phyloP scores from a whole-genome alignment of 1,140 invertebrate species.

The Drosophila kepulauana region DNA sequence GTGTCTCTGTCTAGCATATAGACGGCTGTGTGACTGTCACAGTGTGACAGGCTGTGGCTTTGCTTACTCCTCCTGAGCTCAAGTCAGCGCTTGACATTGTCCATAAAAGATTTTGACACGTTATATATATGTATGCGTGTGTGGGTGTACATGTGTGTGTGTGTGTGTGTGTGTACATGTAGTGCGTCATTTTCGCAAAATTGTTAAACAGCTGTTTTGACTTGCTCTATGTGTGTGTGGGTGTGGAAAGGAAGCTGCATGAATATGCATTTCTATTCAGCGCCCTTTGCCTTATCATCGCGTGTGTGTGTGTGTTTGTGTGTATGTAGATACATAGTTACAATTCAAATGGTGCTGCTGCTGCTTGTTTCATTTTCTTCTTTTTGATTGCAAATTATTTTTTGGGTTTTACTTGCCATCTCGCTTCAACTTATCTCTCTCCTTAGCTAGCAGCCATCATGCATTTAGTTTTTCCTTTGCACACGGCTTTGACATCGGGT shows the following conservation, averaged over 20 bases:
- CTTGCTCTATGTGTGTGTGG: background rate
- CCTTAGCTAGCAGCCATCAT: conserved; percentile 7
- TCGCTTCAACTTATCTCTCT: conserved; percentile 6
- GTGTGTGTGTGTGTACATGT: background rate
- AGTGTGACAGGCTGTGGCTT: background rate
- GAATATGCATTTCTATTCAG: conserved; percentile 15
- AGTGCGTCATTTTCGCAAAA: conserved; percentile 33
- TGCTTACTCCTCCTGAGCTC: background rate
- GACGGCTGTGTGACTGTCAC: too few relatives aligned
- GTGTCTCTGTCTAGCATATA: conserved; percentile 23
- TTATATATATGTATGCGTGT: background rate
- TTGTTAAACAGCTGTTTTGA: conserved; percentile 49
- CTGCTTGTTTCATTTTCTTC: conserved; percentile 15
- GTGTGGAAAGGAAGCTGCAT: conserved; percentile 13
- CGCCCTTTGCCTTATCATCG: conserved; percentile 2
- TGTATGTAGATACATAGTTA: background rate
- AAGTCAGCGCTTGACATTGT: conserved; percentile 6
- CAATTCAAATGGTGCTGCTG: background rate
- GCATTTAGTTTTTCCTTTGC: conserved; percentile 14
- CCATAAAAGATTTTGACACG: conserved; percentile 7
- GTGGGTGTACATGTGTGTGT: background rate
- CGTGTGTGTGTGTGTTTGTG: background rate
- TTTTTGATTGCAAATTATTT: conserved; percentile 20
- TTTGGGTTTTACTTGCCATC: conserved; percentile 21
- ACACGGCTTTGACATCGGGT: conserved; percentile 6